Evolutionary conservation across 1,140 invertebrate species (phyloP).

Genomic region (Sycophaga agraensis): DNA sequence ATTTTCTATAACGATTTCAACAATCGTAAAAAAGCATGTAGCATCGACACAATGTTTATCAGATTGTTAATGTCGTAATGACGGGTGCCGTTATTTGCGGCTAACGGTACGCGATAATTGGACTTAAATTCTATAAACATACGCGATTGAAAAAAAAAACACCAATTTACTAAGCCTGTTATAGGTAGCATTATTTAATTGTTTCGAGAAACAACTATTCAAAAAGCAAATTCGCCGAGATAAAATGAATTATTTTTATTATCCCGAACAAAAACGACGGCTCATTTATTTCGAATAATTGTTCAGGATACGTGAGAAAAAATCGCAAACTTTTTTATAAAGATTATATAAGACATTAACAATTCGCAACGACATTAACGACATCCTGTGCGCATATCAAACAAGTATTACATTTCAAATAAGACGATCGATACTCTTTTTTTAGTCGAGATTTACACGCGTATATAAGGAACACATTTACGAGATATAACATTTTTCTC

Average conservation of each 20-base stretch:
- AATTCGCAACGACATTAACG: background rate
- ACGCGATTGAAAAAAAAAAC: too few species aligned
- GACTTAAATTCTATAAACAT: too few species aligned
- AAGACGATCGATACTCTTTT: background rate
- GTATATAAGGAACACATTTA: background rate
- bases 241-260: slow-evolving; percentile 9
- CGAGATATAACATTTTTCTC: slow-evolving; percentile 13
- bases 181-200: too few species aligned
- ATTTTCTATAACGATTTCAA: too few species aligned
- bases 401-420: background rate
- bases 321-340: slow-evolving; percentile 1
- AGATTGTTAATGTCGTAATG: too few species aligned
- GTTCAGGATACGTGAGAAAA: slow-evolving; percentile 3
- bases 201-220: too few species aligned
- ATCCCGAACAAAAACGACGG: slow-evolving; percentile 19
- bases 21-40: too few species aligned
- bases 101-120: too few species aligned
- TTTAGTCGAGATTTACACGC: background rate
- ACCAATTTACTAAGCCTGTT: too few species aligned
- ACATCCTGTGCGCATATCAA: background rate
- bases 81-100: too few species aligned
- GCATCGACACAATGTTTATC: too few species aligned
- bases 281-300: slow-evolving; percentile 16
- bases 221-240: background rate
- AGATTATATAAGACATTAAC: slow-evolving; percentile 19